Evolutionary conservation across 2,113 vertebrate species (phyloP).

Genomic region (Anolis sagrei): DNA sequence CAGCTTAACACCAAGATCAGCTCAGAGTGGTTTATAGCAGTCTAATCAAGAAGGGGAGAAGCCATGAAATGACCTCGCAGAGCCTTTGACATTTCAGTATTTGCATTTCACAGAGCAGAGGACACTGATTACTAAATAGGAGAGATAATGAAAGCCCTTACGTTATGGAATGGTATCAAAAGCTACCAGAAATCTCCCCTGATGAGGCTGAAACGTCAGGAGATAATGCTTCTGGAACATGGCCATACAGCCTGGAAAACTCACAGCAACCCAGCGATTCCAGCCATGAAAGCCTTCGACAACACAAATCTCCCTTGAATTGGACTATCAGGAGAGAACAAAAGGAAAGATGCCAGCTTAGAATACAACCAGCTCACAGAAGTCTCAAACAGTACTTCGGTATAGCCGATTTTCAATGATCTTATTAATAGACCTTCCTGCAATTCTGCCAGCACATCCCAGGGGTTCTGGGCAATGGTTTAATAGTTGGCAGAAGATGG

Average conservation of each 20-base stretch:
- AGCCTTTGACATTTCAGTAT: not conserved
- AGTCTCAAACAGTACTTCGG: slow-evolving; percentile 8
- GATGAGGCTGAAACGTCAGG: too few relatives aligned
- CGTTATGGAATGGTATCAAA: slow-evolving; percentile 16
- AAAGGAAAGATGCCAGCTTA: slow-evolving; percentile 24
- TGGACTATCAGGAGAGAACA: not conserved
- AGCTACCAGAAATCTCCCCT: not conserved
- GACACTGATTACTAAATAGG: not conserved
- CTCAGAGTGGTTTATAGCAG: not conserved
- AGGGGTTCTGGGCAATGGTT: slow-evolving; percentile 16
- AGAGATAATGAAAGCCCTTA: not conserved
- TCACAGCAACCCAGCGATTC: too few relatives aligned
- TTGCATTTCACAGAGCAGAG: not conserved
- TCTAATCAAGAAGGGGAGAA: not conserved
- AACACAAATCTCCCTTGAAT: not conserved
- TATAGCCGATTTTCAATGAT: slow-evolving; percentile 28
- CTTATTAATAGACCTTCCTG: slow-evolving; percentile 21
- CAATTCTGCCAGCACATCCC: slow-evolving; percentile 34
- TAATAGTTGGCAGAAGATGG: slow-evolving; percentile 22
- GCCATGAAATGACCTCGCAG: too few relatives aligned
- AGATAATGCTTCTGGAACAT: too few relatives aligned
- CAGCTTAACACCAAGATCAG: not conserved
- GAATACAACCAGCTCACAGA: slow-evolving; percentile 21
- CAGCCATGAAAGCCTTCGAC: too few relatives aligned
- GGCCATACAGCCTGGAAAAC: too few relatives aligned